Evolutionary conservation across 2,113 vertebrate genomes (phyloP), one percentile per base, ranked within the genome.

Genomic region (Lichenostomus cassidix): DNA sequence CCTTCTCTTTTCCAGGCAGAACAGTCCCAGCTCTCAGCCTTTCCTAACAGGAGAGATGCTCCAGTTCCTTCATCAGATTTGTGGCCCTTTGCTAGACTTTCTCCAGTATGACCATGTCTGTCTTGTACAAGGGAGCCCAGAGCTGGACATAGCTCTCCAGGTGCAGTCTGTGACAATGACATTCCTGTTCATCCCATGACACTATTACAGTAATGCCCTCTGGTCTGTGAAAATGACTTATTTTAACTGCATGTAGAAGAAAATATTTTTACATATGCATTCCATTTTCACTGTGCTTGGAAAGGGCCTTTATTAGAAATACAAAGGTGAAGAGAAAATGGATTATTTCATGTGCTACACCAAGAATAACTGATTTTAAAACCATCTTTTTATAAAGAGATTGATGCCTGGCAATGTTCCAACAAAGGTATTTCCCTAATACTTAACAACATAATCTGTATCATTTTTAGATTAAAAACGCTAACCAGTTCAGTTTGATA

Each of bases 91-190:
- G 16, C 6, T 67, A 80, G 29, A 78, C n/a, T 27, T 19, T n/a
- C 31, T 39, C 25, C 28, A 91, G 28, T 6, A 41, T 3, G 18
- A 4, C n/a, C 9, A 16, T 0, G 0, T 31, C 52, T 75, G 16
- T 55, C 33, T 44, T 41, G 19, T 7, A 31, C 47, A 9, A 60
- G 25, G 29, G 29, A 92, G 44, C 18, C 56, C 47, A 75, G 64
- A 0, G 12, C 41, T 42, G 64, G 46, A 55, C 24, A 69, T 24
- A 65, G 33, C 14, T 65, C 20, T 73, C 28, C 24, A 83, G 16
- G 24, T 11, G 11, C 6, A 5, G 58, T 29, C 64, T 67, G 41
- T 1, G 7, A 58, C 64, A 53, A 76, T 29, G 46, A 77, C 28
- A 53, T 63, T 67, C 33, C 42, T 46, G 12, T 63, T 69, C 50